Base-by-base conservation (phyloP, 2,888 invertebrate species). In the Torymus texanus region DNA sequence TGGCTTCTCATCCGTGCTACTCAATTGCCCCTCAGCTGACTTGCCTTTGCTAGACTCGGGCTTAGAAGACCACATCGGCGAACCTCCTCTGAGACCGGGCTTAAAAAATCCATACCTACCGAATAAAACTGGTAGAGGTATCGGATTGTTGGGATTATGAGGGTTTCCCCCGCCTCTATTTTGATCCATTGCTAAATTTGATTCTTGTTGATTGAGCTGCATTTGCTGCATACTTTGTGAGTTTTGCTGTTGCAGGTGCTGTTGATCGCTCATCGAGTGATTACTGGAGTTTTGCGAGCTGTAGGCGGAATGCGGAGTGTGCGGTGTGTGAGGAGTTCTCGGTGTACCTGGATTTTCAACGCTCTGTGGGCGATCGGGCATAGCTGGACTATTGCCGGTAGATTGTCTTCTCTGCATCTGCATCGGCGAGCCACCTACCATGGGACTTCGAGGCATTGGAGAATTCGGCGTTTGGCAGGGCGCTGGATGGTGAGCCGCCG, bases 41-140 rank as follows among this genome's bases (percentile, higher is more conserved):
- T 90, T 90, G 0, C 88, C 87, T 75, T 90, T 90, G 76, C 89
- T 90, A 10, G 87, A 91, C 53, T 90, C 90, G 0, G 90, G 85
- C 89, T 92, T 90, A 2, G 91, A 90, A 4, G 91, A 90, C 94
- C 94, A 94, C 91, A 94, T 93, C 0, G 94, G 94, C 0, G 94
- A 92, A 5, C 94, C 94, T 24, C 95, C 95, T 81, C 92, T 89
- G 2, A 95, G 85, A 14, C 92, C 95, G 2, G 93, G 91, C 85
- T 93, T 93, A 83, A 92, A 91, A 87, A 93, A 94, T 0, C 92
- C 92, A 85, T 91, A 92, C 65, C 93, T 91, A 0, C 92, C 92
- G 85, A 93, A 93, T 76, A 92, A 91, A 29, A 92, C 91, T 1
- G 93, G 92, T n/a, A 92, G 85, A 0, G 94, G 94, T 68, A 93